Conservation (phyloP, 2,797 vertebrate species). For the Emys orbicularis region DNA sequence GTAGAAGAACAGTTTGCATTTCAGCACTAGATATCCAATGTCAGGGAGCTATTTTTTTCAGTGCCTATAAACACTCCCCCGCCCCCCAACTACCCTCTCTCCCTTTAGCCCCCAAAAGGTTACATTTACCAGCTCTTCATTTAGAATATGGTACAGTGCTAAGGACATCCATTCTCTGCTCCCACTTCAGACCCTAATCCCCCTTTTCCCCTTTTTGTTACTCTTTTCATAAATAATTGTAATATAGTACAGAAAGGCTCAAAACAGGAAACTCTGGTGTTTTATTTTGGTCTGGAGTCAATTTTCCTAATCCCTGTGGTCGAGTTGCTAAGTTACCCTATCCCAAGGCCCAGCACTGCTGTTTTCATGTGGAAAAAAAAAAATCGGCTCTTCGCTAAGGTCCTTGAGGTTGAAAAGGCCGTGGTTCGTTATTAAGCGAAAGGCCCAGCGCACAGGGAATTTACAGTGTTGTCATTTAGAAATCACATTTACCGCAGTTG, state of each 20-base stretch:
- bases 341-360: conserved; percentile 51
- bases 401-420: not conserved
- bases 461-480: not conserved
- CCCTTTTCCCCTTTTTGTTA: conserved; percentile 21
- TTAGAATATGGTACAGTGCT: not conserved
- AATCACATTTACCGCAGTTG: not conserved
- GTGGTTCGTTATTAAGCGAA: fast-evolving
- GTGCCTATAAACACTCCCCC: not conserved
- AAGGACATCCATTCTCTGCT: not conserved
- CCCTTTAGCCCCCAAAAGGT: fast-evolving
- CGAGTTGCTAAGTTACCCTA: conserved; percentile 74
- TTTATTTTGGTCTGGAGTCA: conserved; percentile 71
- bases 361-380: conserved; percentile 64
- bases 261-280: conserved; percentile 73
- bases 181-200: conserved; percentile 32
- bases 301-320: conserved; percentile 72
- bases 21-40: not conserved
- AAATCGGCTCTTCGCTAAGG: conserved; percentile 20
- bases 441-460: not conserved
- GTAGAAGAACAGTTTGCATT: not conserved
- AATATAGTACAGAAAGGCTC: conserved; percentile 69
- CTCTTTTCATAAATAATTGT: conserved; percentile 74
- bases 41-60: not conserved
- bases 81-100: not conserved
- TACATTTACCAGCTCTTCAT: fast-evolving